Conservation (phyloP, 1,140 invertebrate species). For the Goniozus legneri region DNA sequence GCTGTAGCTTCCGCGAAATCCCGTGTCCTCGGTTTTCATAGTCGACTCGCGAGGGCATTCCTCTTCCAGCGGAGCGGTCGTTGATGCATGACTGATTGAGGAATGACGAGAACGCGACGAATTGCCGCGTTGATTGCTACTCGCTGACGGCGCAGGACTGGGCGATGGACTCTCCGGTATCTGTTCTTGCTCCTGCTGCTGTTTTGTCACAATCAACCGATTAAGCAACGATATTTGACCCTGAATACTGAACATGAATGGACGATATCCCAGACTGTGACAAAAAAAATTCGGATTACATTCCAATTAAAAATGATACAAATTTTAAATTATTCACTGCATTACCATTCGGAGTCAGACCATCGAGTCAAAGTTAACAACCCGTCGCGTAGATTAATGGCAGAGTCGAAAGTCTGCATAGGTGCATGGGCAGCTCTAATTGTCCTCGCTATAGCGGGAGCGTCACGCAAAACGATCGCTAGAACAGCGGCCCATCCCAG, state of each 20-base stretch:
- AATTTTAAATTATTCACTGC: not conserved
- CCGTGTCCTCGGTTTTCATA: constrained; percentile 25
- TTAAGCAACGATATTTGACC: constrained; percentile 58
- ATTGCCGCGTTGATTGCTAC: constrained; percentile 39
- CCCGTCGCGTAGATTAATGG: constrained; percentile 59
- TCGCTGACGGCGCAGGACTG: constrained; percentile 42
- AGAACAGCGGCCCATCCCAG: constrained; percentile 66
- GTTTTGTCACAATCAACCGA: constrained; percentile 52
- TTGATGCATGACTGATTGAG: constrained; percentile 44
- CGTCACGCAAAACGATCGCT: constrained; percentile 61
- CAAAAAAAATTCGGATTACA: constrained; percentile 8
- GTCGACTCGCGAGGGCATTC: constrained; percentile 33
- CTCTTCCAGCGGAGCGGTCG: constrained; percentile 38
- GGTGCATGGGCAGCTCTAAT: constrained; percentile 60
- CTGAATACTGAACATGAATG: constrained; percentile 61
- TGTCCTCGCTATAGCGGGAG: constrained; percentile 59
- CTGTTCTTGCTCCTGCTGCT: constrained; percentile 46
- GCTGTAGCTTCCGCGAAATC: constrained; percentile 35
- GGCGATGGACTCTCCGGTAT: constrained; percentile 44
- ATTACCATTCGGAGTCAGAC: constrained; percentile 64
- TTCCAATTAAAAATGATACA: not conserved
- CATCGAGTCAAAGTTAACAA: constrained; percentile 59
- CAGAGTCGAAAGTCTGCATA: constrained; percentile 59
- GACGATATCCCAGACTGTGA: constrained; percentile 48
- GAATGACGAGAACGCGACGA: constrained; percentile 41